Evolutionary conservation across 1,140 invertebrate genomes (phyloP).

Genomic region (Diorhabda carinulata): DNA sequence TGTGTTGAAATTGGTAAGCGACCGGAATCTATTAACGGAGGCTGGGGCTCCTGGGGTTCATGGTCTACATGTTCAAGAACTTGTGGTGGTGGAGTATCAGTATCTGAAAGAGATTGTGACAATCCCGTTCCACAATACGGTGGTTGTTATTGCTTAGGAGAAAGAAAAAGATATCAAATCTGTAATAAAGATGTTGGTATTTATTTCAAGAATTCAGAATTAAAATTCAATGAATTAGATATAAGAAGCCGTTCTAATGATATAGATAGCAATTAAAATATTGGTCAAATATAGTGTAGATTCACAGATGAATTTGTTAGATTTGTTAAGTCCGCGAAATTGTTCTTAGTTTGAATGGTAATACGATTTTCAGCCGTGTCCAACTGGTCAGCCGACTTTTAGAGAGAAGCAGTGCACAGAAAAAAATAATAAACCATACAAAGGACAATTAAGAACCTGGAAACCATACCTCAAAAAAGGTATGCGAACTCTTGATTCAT

Average conservation of each 20-base stretch:
- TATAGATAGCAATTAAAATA: too few species aligned
- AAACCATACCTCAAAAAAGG: constrained; percentile 49
- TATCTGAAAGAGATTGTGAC: constrained; percentile 51
- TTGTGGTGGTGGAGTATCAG: constrained; percentile 61
- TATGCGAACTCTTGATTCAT: constrained; percentile 19
- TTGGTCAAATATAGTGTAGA: too few species aligned
- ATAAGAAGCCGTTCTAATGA: too few species aligned
- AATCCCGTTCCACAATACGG: constrained; percentile 57
- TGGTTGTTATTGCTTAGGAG: constrained; percentile 59
- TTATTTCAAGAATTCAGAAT: too few species aligned
- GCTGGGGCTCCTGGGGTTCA: constrained; percentile 60
- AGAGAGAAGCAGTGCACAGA: constrained; percentile 57
- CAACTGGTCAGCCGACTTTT: constrained; percentile 50
- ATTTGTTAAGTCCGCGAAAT: too few species aligned
- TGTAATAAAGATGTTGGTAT: constrained; percentile 58
- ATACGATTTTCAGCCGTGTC: constrained; percentile 52
- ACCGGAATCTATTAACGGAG: constrained; percentile 60
- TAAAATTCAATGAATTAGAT: too few species aligned
- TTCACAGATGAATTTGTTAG: too few species aligned
- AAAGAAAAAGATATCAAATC: constrained; percentile 51
- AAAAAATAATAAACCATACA: constrained; percentile 50
- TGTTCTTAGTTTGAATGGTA: too few species aligned
- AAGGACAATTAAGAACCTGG: constrained; percentile 52
- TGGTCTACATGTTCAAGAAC: constrained; percentile 58
- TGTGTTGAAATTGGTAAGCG: constrained; percentile 61